These are phyloP conservation scores for Galaxea fascicularis DNA, from an alignment of 92 coral and sea anemone genomes.

Conservation along the genomic window DNA sequence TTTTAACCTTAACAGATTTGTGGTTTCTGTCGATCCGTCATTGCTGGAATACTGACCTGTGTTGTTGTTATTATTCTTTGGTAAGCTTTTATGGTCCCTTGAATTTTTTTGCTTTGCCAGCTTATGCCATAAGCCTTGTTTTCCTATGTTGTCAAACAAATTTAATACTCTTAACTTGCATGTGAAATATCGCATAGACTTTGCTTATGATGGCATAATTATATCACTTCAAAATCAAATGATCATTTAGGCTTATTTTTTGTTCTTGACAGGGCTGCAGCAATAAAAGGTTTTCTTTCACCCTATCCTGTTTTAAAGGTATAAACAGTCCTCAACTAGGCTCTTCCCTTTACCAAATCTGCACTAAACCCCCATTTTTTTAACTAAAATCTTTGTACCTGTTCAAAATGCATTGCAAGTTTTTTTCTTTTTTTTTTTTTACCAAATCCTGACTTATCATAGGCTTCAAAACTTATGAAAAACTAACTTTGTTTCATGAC, in stretches of 20 bases:
- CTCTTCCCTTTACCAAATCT: too few species aligned
- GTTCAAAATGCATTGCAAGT: too few species aligned
- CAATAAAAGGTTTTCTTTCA: constrained; percentile 40
- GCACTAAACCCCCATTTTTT: too few species aligned
- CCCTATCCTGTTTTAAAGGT: constrained; percentile 54
- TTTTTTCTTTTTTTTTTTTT: too few species aligned
- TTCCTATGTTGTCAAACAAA: neutral
- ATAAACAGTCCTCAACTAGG: neutral
- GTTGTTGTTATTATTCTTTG: constrained; percentile 43
- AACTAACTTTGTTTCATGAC: too few species aligned
- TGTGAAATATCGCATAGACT: neutral
- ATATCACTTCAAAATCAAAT: neutral
- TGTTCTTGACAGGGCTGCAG: constrained; percentile 46
- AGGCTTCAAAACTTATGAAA: too few species aligned
- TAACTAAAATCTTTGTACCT: too few species aligned
- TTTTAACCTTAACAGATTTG: constrained; percentile 29
- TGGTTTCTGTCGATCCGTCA: constrained; percentile 43
- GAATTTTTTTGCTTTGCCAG: neutral
- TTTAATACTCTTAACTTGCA: neutral
- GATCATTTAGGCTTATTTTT: neutral
- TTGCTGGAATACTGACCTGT: constrained; percentile 57
- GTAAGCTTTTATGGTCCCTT: constrained; percentile 23
- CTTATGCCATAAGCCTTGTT: neutral
- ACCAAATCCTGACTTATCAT: too few species aligned
- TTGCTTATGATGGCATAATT: neutral